Evolutionary conservation across 2,888 invertebrate species (phyloP), one percentile per base, ranked within the genome.

Genomic region (Epinotia brunnichana): DNA sequence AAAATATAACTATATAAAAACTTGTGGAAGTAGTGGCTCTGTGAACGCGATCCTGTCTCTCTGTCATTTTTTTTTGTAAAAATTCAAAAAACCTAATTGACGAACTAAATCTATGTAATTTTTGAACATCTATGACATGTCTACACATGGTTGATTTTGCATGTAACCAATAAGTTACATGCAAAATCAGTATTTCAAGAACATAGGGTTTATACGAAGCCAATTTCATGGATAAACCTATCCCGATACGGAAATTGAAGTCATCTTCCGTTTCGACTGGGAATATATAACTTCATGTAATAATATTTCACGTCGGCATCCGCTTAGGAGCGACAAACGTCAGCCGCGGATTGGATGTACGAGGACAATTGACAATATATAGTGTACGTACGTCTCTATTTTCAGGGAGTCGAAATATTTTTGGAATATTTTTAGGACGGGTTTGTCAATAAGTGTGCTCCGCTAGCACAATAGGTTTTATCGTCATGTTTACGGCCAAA

Each of bases 161-260:
- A n/a, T n/a, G n/a, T n/a, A n/a, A n/a, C n/a, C n/a, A 57, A n/a
- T 57, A 29, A 7, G 5, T 15, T n/a, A 57, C 11, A 21, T 21
- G 11, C 19, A 48, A 44, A 66, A 54, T 60, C 19, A 24, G 41
- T 53, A 60, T 53, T 54, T 54, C 66, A 19, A 53, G 39, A 71
- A 41, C 41, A 41, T 70, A 19, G 17, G 66, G 59, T 71, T 44
- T 21, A 56, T 67, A 67, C 71, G 60, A 21, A 61, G 53, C 66
- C 67, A 71, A 67, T 67, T 61, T 44, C 35, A 24, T 56, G 61
- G 56, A 67, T 67, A 66, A 71, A 67, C 61, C 60, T 66, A 61
- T 61, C 44, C 60, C 64, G 59, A 44, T 67, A 9, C 60, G 67
- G 71, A 71, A 67, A 71, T 67, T 61, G 71, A 61, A 71, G 61